Evolutionary conservation across 2,113 vertebrate genomes (phyloP).

Genomic region (Psilopsiagon aurifrons): DNA sequence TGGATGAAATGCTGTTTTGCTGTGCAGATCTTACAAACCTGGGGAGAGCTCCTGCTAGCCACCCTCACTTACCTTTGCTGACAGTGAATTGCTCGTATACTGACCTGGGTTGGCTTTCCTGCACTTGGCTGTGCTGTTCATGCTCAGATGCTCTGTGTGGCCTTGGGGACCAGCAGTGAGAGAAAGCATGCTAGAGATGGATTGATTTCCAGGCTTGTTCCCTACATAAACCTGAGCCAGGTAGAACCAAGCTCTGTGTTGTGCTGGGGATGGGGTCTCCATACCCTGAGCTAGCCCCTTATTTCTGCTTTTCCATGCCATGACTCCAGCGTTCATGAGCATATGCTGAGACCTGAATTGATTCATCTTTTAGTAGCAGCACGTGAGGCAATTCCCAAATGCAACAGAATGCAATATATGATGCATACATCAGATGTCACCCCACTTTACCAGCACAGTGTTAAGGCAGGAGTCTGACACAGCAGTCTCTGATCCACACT

Average conservation of each 20-base stretch:
- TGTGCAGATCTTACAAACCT: rapidly evolving
- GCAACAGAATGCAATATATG: neutral
- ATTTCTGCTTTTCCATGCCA: neutral
- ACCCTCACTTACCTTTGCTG: neutral
- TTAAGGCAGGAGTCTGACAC: neutral
- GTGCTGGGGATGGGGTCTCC: neutral
- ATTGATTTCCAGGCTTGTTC: neutral
- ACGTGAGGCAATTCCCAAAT: neutral
- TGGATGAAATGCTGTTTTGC: neutral
- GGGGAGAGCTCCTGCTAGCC: neutral
- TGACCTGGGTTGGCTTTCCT: rapidly evolving
- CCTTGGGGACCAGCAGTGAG: neutral
- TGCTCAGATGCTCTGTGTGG: rapidly evolving
- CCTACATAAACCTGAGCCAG: neutral
- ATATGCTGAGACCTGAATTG: neutral
- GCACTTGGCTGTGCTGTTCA: rapidly evolving
- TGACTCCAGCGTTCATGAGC: neutral
- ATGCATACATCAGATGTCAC: neutral
- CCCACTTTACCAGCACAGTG: neutral
- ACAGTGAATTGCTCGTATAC: rapidly evolving
- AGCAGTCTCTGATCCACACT: neutral
- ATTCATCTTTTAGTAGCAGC: neutral
- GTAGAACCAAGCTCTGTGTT: rapidly evolving
- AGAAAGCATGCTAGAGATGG: rapidly evolving
- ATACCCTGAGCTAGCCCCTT: neutral